Conservation (phyloP, 2,888 invertebrate species). For the Nymphalis urticae region DNA sequence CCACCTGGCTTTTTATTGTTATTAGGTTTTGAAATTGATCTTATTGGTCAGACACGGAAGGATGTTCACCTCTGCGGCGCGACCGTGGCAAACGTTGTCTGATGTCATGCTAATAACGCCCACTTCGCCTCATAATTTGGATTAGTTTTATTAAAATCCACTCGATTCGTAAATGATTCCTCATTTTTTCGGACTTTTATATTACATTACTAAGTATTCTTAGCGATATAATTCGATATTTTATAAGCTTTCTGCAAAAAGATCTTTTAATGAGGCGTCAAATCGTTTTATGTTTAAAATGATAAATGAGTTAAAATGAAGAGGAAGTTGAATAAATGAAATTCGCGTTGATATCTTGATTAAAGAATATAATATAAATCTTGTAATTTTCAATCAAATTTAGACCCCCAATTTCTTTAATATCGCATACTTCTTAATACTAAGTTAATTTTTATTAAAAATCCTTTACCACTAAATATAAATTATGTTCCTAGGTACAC, state of each 20-base stretch:
- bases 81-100: slow-evolving; percentile 53
- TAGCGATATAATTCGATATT: neutral
- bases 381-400: neutral
- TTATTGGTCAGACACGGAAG: slow-evolving; percentile 63
- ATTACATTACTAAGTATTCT: neutral
- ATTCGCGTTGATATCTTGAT: slow-evolving; percentile 15
- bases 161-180: neutral
- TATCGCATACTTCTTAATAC: neutral
- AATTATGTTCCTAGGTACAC: too few relatives aligned
- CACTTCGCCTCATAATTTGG: slow-evolving; percentile 46
- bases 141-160: slow-evolving; percentile 40
- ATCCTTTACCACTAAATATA: too few relatives aligned
- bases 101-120: slow-evolving; percentile 65
- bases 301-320: slow-evolving; percentile 31
- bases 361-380: neutral
- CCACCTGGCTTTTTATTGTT: slow-evolving; percentile 60
- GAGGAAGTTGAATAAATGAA: slow-evolving; percentile 23
- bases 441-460: too few relatives aligned
- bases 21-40: slow-evolving; percentile 56
- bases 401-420: neutral
- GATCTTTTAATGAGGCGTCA: slow-evolving; percentile 27
- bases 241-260: slow-evolving; percentile 17
- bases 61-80: slow-evolving; percentile 67
- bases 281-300: slow-evolving; percentile 24
- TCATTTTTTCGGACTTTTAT: neutral